Evolutionary conservation across 2,113 vertebrate species (phyloP), one percentile per base, ranked within the genome.

Genomic region (Strix aluco): DNA sequence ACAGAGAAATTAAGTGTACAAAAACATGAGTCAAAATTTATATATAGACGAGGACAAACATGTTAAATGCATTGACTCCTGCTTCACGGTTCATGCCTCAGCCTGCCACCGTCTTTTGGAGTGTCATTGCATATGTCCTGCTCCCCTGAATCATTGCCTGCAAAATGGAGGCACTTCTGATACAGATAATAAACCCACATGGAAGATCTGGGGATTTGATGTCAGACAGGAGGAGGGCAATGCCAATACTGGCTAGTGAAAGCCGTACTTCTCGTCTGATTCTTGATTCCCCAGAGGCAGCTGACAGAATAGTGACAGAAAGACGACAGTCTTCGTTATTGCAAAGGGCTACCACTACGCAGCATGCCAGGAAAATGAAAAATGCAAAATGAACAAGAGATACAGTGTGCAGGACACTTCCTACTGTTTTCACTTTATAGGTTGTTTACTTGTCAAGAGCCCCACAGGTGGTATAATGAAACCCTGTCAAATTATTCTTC

Each of bases 121-220:
- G 44, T 19, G 66, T 21, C 66, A 20, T 3, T 2, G 1, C 22
- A 0, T 9, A 10, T 0, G 2, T 58, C 20, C 29, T 8, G 36
- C 81, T 90, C 58, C 62, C 55, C 46, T 4, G 61, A 88, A 42
- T 79, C n/a, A 2, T 22, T 47, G 61, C 73, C 61, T 30, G 72
- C 59, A 52, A 12, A 15, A n/a, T 6, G 9, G 93, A 34, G 63
- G 40, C 1, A 0, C 23, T 52, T 83, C 38, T 52, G 75, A 19
- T 44, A 4, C 1, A 59, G 63, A 18, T 55, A 25, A 55, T 67
- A 40, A 74, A n/a, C 15, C 29, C 6, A 3, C 3, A 7, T 15
- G 58, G 84, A 52, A 23, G 81, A 73, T 54, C 77, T 55, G 72
- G n/a, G 85, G 44, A 36, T 75, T 58, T 71, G 83, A 81, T 87